phyloP scores from a whole-genome alignment of 2,113 vertebrate species.

The Nyctibius bracteatus region DNA sequence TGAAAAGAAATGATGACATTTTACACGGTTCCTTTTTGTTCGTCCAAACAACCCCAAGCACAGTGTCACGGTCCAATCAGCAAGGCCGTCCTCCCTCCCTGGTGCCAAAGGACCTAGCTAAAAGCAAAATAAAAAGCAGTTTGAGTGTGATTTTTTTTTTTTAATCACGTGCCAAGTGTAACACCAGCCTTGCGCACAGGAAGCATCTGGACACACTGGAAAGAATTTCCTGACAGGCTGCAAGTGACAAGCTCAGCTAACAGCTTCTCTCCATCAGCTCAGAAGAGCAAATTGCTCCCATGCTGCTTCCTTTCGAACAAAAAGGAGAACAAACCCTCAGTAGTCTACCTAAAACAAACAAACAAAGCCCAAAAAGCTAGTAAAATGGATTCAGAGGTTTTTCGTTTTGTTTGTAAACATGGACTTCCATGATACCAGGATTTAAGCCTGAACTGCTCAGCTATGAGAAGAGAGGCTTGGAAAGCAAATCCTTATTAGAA shows the following conservation, averaged over 20 bases:
- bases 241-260: neutral
- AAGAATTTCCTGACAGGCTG: conserved; percentile 26
- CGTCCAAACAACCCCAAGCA: neutral
- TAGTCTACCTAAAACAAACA: neutral
- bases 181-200: conserved; percentile 31
- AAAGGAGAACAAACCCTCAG: fast-evolving
- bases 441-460: neutral
- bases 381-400: neutral
- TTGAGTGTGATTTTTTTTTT: neutral
- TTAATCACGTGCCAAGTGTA: neutral
- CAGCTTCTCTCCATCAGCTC: neutral
- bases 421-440: neutral
- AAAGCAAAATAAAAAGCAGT: neutral
- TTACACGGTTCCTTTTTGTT: neutral
- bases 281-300: neutral
- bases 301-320: neutral
- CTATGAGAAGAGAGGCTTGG: neutral
- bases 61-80: neutral
- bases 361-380: neutral
- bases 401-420: neutral
- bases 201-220: conserved; percentile 51
- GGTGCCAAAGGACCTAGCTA: neutral
- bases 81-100: neutral
- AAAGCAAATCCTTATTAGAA: neutral
- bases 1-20: neutral